Evolutionary conservation across 2,113 vertebrate genomes (phyloP).

Genomic region (Myotis brandtii): DNA sequence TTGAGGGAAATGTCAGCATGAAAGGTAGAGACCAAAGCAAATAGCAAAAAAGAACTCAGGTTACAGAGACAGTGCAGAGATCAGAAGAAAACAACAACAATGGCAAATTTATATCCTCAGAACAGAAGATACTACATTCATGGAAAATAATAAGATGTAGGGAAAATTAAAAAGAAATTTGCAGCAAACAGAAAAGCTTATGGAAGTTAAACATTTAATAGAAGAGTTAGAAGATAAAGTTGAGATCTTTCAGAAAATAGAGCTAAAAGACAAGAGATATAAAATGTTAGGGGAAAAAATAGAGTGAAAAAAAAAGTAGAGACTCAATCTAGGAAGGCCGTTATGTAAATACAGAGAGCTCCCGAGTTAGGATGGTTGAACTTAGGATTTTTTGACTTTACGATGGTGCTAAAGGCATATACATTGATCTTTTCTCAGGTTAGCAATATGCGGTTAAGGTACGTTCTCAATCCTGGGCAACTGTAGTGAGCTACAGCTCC

Average conservation of each 20-base stretch:
- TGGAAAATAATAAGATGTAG: neutral
- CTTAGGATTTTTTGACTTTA: neutral
- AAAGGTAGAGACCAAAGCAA: constrained; percentile 3
- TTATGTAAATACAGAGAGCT: neutral
- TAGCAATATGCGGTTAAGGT: neutral
- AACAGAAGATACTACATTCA: neutral
- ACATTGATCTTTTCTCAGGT: neutral
- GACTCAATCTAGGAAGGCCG: neutral
- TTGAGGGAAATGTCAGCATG: neutral
- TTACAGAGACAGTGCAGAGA: neutral
- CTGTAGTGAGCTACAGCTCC: neutral
- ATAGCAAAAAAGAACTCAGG: constrained; percentile 1
- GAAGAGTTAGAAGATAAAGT: constrained; percentile 21
- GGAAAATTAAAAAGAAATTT: neutral
- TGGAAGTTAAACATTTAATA: neutral
- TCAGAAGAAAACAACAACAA: neutral
- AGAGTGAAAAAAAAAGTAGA: neutral
- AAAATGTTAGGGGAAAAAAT: neutral
- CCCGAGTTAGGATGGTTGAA: neutral
- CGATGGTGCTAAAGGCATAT: neutral
- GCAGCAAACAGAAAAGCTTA: neutral
- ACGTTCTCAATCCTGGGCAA: neutral
- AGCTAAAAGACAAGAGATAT: neutral
- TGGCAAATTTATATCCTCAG: neutral
- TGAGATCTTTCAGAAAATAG: neutral